Percentiles rank a stretch among this genome's conserved stretches.
Evolutionary conservation across 2,797 vertebrate genomes (phyloP).

Genomic region (Gallinago nigripennis): DNA sequence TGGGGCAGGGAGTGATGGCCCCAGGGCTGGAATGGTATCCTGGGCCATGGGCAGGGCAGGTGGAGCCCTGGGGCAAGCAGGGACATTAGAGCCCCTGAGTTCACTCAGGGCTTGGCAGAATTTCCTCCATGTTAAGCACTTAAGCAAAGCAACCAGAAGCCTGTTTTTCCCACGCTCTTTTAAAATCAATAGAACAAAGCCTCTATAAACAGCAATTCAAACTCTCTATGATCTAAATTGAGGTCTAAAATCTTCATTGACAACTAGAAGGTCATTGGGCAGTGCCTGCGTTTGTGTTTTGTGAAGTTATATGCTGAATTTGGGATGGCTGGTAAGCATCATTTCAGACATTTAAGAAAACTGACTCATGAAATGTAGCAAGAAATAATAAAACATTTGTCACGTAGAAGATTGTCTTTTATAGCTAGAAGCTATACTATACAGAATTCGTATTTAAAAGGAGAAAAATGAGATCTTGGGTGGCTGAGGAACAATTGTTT

Average conservation of each 20-base stretch:
- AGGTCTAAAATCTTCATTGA: not conserved
- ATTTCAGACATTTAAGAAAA: not conserved
- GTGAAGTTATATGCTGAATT: not conserved
- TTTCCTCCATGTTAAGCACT: not conserved
- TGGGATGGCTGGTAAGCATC: not conserved
- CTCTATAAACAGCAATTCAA: not conserved
- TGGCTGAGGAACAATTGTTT: not conserved
- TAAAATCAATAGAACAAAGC: not conserved
- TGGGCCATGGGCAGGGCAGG: rapidly evolving
- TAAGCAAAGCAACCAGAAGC: not conserved
- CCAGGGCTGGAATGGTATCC: not conserved
- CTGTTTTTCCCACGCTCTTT: not conserved
- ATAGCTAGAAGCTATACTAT: not conserved
- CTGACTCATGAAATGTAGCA: not conserved
- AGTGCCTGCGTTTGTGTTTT: rapidly evolving
- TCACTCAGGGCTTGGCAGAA: not conserved
- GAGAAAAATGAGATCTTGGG: not conserved
- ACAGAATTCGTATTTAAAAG: not conserved
- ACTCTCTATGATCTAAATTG: not conserved
- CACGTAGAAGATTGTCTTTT: not conserved
- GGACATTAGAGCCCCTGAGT: rapidly evolving
- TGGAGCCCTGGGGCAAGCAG: rapidly evolving
- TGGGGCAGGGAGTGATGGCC: not conserved
- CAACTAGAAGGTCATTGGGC: not conserved
- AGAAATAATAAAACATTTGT: not conserved